Base-by-base conservation (phyloP, 2,113 vertebrate genomes). In the Pluvialis apricaria region DNA sequence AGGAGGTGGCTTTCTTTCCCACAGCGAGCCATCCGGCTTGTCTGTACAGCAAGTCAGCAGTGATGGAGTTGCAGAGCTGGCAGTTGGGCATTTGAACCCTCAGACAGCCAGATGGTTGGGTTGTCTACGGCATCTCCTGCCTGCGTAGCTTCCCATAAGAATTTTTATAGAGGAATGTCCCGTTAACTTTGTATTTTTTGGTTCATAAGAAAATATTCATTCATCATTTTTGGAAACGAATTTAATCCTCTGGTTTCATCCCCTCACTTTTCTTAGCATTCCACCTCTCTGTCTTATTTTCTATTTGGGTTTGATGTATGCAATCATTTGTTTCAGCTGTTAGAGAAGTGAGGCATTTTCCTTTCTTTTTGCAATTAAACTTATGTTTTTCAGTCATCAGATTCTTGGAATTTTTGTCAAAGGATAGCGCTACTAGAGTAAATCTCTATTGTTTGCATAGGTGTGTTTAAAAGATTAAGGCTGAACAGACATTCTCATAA, bases 391-490 rank as follows among this genome's bases (percentile, higher is more conserved):
- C 1, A 1, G 15, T 79, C 65, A 75, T 72, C 40, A 57, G n/a
- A 57, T 49, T 69, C 64, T 89, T 64, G 44, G 26, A 61, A 22
- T 57, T 82, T 88, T 71, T 77, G 45, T 77, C 6, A 4, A 62
- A 76, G 36, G 28, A 70, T 44, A 80, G 42, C 1, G 1, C 44
- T 77, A 42, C 45, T 28, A 45, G 28, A 89, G 61, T 69, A 88
- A 94, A 91, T 91, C 60, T 91, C 58, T 85, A 29, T 85, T 96
- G 90, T 94, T 94, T 94, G 66, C 71, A 90, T 80, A 92, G 78
- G 38, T 75, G 58, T 92, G 38, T 97, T 97, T 94, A 92, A 95
- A 91, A 94, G 88, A 93, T 93, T 94, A 94, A 90, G 66, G 61
- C 76, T 90, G 86, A 93, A 88, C 68, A 88, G 91, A 83, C 83